Evolutionary conservation across 1,140 invertebrate genomes (phyloP).

Genomic region (Eubasilissa regina): DNA sequence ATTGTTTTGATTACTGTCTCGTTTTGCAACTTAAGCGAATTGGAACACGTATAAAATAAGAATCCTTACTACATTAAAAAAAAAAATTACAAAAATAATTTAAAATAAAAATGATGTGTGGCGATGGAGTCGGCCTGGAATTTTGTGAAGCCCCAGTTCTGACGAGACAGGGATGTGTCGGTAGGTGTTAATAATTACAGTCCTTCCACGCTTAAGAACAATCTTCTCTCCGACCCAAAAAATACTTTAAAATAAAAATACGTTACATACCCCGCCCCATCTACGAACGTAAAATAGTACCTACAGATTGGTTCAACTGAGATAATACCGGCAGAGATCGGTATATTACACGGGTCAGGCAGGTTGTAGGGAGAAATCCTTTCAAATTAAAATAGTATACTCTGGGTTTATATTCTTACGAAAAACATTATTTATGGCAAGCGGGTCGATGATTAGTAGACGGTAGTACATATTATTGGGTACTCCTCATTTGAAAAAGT

Average conservation of each 20-base stretch:
- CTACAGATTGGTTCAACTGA: not conserved
- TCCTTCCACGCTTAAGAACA: constrained; percentile 21
- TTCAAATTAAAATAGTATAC: constrained; percentile 20
- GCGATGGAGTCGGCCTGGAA: not conserved
- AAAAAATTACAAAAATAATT: too few relatives aligned
- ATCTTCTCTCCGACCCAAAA: constrained; percentile 32
- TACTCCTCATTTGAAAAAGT: too few relatives aligned
- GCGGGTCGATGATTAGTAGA: too few relatives aligned
- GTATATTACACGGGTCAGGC: constrained; percentile 22
- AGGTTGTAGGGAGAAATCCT: not conserved
- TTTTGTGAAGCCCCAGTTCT: constrained; percentile 15
- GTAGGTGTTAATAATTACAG: constrained; percentile 58
- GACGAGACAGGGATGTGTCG: constrained; percentile 35
- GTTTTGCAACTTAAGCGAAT: too few relatives aligned
- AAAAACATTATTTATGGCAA: too few relatives aligned
- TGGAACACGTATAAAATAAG: too few relatives aligned
- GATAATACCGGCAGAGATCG: constrained; percentile 7
- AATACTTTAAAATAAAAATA: constrained; percentile 2
- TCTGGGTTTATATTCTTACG: too few relatives aligned
- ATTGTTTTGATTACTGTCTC: too few relatives aligned
- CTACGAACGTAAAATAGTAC: not conserved
- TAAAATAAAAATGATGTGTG: too few relatives aligned
- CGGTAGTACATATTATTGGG: too few relatives aligned
- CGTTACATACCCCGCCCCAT: constrained; percentile 33
- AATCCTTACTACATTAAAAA: too few relatives aligned